Conservation (phyloP, 2,797 vertebrate species). For the Gymnothorax reevesii region DNA sequence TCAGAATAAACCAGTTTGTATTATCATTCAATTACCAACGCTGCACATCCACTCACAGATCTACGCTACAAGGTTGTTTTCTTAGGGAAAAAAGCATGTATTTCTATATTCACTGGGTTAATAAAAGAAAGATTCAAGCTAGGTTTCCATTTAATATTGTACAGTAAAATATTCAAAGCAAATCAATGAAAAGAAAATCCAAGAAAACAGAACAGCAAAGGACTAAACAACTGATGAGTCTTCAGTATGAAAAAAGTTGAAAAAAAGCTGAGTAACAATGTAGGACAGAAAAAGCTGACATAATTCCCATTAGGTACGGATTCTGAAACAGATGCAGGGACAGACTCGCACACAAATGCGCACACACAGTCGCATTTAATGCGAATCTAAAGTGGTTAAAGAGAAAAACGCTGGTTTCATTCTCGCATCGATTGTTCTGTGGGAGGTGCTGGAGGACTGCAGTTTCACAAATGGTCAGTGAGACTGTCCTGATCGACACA, state of each 20-base stretch:
- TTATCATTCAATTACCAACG: background rate
- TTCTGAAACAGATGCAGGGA: no score
- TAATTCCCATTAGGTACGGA: background rate
- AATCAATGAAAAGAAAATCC: background rate
- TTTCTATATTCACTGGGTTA: background rate
- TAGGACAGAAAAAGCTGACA: background rate
- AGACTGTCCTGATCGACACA: background rate
- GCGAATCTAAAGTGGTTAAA: slow-evolving; percentile 5
- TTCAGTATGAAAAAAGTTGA: background rate
- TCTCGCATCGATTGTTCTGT: background rate
- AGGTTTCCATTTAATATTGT: background rate
- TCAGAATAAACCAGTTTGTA: background rate
- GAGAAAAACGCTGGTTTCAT: background rate
- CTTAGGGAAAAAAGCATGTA: background rate
- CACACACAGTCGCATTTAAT: background rate
- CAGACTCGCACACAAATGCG: background rate
- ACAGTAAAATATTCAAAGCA: background rate
- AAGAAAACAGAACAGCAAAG: background rate
- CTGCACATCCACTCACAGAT: background rate
- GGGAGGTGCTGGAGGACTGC: background rate
- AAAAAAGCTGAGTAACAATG: background rate
- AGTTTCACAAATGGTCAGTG: background rate
- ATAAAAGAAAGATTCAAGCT: background rate
- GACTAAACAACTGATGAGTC: background rate
- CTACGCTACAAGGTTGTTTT: background rate